Evolutionary conservation across 2,888 invertebrate genomes (phyloP), one percentile per base, ranked within the genome.

Genomic region (Cartodere bifasciata): DNA sequence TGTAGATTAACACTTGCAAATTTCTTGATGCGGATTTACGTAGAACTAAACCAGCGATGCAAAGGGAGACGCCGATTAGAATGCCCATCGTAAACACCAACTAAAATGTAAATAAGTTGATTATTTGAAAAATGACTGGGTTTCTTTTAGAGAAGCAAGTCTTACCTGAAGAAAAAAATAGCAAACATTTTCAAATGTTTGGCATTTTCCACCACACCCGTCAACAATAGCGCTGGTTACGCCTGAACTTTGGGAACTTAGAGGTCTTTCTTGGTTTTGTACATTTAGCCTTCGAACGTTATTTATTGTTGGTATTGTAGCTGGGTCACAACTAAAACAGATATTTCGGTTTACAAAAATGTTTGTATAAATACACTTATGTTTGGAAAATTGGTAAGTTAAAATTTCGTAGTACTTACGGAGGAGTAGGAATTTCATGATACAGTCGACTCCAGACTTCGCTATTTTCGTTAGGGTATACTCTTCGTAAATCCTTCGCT

Each of bases 111-210:
- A 34, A 28, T 16, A 10, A 13, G 12, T 23, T 26, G 15, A 13
- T 26, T 6, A 7, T 23, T 23, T 23, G 6, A 23, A 7, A 4
- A 26, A 7, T 13, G 5, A 26, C 5, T 11, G 4, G 14, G 6
- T 17, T n/a, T n/a, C n/a, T 31, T 20, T 16, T 11, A 17, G 3
- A 6, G 10, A 14, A 4, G 4, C 10, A 17, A 13, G 21, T 40
- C 41, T 44, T 49, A 75, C 75, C 67, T 75, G 74, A 48, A 76
- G 62, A 48, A 75, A 72, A 55, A 75, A 74, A 56, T 75, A 75
- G 60, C 75, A 76, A 44, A 75, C 72, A 63, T 74, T 75, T 63
- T 76, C 75, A 62, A 73, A 73, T 40, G 72, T 73, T 39, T 73
- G 71, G 42, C 76, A 76, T 50, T 73, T 74, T 3, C 76, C 76